Evolutionary conservation across 1,140 invertebrate species (phyloP).

Genomic region (Papilio polytes): DNA sequence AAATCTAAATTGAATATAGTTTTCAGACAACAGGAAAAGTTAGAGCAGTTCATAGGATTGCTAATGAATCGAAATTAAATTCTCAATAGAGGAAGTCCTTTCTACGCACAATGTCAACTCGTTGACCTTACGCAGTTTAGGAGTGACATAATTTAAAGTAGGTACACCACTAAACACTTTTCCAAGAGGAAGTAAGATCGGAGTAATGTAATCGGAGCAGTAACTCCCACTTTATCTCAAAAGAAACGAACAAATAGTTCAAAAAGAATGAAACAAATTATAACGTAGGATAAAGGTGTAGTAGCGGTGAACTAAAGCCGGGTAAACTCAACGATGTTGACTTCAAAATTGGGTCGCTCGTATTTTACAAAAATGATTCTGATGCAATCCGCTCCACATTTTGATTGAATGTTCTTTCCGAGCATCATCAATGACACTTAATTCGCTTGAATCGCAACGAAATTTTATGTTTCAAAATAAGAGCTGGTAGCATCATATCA

Average conservation of each 20-base stretch:
- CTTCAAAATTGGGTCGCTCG: slow-evolving; percentile 17
- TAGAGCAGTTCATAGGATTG: not conserved
- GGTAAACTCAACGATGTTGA: slow-evolving; percentile 4
- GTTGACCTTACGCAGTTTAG: too few relatives aligned
- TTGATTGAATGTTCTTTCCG: slow-evolving; percentile 23
- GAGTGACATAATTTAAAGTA: too few relatives aligned
- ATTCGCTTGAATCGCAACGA: slow-evolving; percentile 20
- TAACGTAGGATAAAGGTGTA: not conserved
- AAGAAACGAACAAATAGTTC: not conserved
- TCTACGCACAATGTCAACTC: too few relatives aligned
- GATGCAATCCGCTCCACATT: slow-evolving; percentile 18
- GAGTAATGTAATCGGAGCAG: too few relatives aligned
- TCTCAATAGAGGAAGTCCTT: too few relatives aligned
- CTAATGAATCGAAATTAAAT: too few relatives aligned
- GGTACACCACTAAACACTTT: not conserved
- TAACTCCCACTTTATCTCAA: too few relatives aligned
- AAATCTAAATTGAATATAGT: slow-evolving; percentile 4
- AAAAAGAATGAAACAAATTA: not conserved
- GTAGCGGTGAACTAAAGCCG: not conserved
- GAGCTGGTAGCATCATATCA: not conserved
- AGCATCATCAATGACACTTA: slow-evolving; percentile 32
- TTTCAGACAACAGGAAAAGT: not conserved
- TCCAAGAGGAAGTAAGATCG: too few relatives aligned
- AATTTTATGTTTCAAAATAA: slow-evolving; percentile 20
- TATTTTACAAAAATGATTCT: slow-evolving; percentile 30